A percentile compares a stretch with the other conserved stretches of the same genome.
phyloP scores from a whole-genome alignment of 2,797 vertebrate species.

The Dryobates pubescens region DNA sequence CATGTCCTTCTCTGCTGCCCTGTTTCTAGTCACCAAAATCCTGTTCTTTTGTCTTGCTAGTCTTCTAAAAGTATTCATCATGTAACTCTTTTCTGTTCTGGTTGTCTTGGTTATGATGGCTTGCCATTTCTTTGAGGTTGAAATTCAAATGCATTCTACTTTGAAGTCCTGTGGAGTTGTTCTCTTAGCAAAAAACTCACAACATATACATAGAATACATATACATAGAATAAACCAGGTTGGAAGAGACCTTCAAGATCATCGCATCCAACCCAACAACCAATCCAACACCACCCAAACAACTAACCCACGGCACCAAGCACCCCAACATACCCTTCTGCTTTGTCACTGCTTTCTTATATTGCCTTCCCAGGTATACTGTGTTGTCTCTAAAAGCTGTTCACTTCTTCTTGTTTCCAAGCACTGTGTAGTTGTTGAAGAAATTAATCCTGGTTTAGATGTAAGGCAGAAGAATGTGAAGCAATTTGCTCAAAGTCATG shows the following conservation, averaged over 20 bases:
- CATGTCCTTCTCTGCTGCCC: not conserved
- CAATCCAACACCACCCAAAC: too few species aligned
- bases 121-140: not conserved
- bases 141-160: not conserved
- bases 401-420: not conserved
- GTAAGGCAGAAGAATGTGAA: not conserved
- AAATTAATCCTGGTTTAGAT: not conserved
- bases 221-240: too few species aligned
- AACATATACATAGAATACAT: too few species aligned
- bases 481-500: not conserved
- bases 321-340: not conserved
- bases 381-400: not conserved
- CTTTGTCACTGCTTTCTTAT: not conserved
- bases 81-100: not conserved
- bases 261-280: too few species aligned
- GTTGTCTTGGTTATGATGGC: not conserved
- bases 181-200: not conserved
- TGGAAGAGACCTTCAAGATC: too few species aligned
- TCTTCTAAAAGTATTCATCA: not conserved
- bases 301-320: too few species aligned
- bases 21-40: not conserved
- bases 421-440: not conserved
- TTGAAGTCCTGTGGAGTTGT: not conserved
- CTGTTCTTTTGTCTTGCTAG: not conserved
- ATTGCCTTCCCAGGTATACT: not conserved